Base-by-base conservation (phyloP, 2,797 vertebrate genomes). In the Siniperca obscura region DNA sequence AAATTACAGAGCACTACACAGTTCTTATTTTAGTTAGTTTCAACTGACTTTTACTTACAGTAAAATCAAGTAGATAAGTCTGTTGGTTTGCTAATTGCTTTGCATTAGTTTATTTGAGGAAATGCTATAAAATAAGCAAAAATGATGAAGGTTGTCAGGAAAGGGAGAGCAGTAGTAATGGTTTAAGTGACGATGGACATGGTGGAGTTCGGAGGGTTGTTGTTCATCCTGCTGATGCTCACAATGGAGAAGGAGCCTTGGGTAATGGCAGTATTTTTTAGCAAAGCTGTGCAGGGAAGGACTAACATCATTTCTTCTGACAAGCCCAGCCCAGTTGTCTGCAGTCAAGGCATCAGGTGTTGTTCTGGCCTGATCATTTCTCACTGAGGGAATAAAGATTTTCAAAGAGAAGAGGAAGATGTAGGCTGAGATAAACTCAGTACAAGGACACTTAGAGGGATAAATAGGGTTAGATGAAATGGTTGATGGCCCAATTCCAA, bases 401-500 rank as follows among this genome's bases (percentile, higher is more conserved):
- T 71, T 60, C 38, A 69, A 69, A 72, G 48, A 74, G 60, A 34
- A 34, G 38, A 56, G 52, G 65, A 56, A 73, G 67, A 11, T 5
- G 40, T 59, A 50, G 61, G 73, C 73, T 62, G 76, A 81, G 78
- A 79, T 70, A 42, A 76, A 81, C 46, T 12, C 36, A 46, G 34
- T 46, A 38, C 57, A 66, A 8, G 42, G 79, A 84, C 70, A 70
- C 25, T 65, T 17, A 27, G 21, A 36, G 56, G 66, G 56, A 72
- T 66, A 34, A 74, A 82, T 53, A 22, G 27, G 42, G 60, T 64
- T 22, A 42, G 44, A 73, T 71, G 10, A 78, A 59, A 60, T 25
- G 22, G 52, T 64, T 60, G 21, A 62, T 82, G 82, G 67, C 50
- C 52, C 80, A 50, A 59, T 80, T 84, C 56, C 76, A 68, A 56